Evolutionary conservation across 2,113 vertebrate genomes (phyloP), one percentile per base, ranked within the genome.

Genomic region (Tor tambroides): DNA sequence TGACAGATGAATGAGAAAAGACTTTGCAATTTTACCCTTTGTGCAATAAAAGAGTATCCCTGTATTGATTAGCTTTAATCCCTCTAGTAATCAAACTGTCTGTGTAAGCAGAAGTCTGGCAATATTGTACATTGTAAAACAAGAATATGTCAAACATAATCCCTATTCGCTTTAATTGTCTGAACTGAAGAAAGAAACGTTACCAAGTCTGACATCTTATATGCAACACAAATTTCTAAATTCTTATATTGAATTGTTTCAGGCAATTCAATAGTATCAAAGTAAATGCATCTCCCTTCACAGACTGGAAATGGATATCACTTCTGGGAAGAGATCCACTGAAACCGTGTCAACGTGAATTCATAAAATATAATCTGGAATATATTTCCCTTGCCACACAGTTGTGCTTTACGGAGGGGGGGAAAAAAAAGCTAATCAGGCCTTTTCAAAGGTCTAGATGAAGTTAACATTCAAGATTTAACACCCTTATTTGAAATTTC

Each of bases 371-470:
- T 80, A 41, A 80, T 63, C 56, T 61, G 12, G 56, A 80, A 41
- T 43, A 26, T 23, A n/a, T 63, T 80, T 63, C 7, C 32, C 35
- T 17, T 80, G 38, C 54, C 12, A n/a, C 32, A 46, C 35, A 32
- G 46, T 26, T 71, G 19, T 54, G 41, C 30, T 84, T 43, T 71
- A 69, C 6, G 10, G 6, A 32, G 63, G 4, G n/a, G 51, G 17
- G 3, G 2, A 14, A 15, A 3, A 15, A 38, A 9, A 21, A 19
- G 32, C 35, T 46, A 43, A 49, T 83, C 80, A 35, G 63, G 41
- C 61, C 19, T 30, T 82, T 61, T 17, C 46, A 76, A 85, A 85
- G 59, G 83, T 85, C 83, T 76, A 65, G 84, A 77, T 85, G 35
- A 43, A 85, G 38, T 85, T 85, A 78, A 65, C 43, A 67, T 65